phyloP scores from a whole-genome alignment of 92 coral and sea anemone genomes.

The Palythoa caribaeorum region DNA sequence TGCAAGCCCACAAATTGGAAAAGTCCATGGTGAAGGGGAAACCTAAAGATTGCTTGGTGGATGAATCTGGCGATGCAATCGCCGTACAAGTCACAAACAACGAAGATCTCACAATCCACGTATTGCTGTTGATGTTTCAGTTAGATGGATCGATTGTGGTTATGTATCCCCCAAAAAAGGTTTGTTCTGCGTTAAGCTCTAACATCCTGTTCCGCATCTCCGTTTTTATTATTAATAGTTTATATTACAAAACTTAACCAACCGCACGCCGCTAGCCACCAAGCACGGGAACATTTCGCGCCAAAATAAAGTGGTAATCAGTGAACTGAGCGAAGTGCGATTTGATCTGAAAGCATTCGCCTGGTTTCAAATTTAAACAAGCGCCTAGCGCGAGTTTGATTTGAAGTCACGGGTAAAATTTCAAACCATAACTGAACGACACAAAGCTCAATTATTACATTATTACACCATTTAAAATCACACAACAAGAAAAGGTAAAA shows the following conservation, averaged over 20 bases:
- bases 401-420: too few relatives aligned
- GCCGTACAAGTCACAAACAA: slow-evolving; percentile 16
- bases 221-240: too few relatives aligned
- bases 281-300: neutral
- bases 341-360: too few relatives aligned
- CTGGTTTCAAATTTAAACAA: too few relatives aligned
- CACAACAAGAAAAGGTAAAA: too few relatives aligned
- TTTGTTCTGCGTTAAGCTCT: neutral
- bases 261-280: neutral
- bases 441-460: too few relatives aligned
- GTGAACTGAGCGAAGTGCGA: too few relatives aligned
- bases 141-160: slow-evolving; percentile 18
- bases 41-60: neutral
- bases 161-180: slow-evolving; percentile 23
- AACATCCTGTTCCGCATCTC: too few relatives aligned
- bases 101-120: slow-evolving; percentile 7
- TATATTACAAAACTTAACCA: neutral
- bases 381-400: too few relatives aligned
- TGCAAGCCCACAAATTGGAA: neutral
- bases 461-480: too few relatives aligned
- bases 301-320: too few relatives aligned
- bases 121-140: slow-evolving; percentile 16
- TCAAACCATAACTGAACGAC: too few relatives aligned
- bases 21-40: neutral
- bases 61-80: slow-evolving; percentile 18